Conservation (phyloP, 2,888 invertebrate species). For the Drosophila diplacantha region DNA sequence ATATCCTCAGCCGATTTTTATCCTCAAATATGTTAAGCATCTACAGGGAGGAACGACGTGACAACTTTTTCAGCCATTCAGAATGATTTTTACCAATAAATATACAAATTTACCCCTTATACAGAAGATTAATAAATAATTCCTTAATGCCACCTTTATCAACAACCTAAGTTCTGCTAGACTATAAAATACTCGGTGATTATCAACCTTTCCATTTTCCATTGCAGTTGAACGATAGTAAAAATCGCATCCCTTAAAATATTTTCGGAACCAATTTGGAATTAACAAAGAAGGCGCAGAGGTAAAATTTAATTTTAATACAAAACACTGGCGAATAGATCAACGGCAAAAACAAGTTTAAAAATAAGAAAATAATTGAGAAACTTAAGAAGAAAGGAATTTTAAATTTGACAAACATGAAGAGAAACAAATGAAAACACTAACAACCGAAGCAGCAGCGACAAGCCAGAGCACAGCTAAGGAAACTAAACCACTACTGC, state of each 20-base stretch:
- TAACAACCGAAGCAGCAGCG: slow-evolving; percentile 18
- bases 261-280: slow-evolving; percentile 32
- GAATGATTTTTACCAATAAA: too few species aligned
- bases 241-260: slow-evolving; percentile 24
- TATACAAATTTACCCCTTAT: too few species aligned
- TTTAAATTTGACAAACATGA: slow-evolving; percentile 49
- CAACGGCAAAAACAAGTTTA: slow-evolving; percentile 30
- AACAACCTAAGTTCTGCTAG: not conserved
- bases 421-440: slow-evolving; percentile 48
- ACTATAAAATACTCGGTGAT: not conserved
- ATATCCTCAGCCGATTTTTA: too few species aligned
- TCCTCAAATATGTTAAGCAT: not conserved
- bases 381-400: slow-evolving; percentile 73
- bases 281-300: slow-evolving; percentile 13
- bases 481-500: slow-evolving; percentile 31
- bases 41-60: not conserved
- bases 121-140: not conserved
- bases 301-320: slow-evolving; percentile 44
- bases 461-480: slow-evolving; percentile 13
- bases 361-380: slow-evolving; percentile 43
- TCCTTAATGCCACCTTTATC: not conserved
- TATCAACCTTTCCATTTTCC: not conserved
- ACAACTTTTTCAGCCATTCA: not conserved
- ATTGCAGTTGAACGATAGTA: slow-evolving; percentile 24
- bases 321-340: slow-evolving; percentile 11